Conservation (phyloP, 2,888 invertebrate genomes). For the Cheilosia urbana region DNA sequence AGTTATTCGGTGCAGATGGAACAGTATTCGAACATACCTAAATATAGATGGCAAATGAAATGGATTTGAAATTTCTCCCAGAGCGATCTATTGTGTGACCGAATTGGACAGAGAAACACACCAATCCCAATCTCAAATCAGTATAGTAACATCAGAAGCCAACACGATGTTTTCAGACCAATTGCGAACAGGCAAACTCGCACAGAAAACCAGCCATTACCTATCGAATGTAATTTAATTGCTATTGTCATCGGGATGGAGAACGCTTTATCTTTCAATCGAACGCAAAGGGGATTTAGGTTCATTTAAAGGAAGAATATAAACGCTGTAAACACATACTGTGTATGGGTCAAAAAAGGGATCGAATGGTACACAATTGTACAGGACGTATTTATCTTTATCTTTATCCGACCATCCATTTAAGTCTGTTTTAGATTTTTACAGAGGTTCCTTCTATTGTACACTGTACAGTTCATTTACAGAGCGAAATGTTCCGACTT, state of each 20-base stretch:
- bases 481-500: too few relatives aligned
- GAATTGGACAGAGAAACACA: constrained; percentile 10
- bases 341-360: neutral
- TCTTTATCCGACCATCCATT: too few relatives aligned
- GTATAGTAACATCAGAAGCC: constrained; percentile 24
- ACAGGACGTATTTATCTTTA: too few relatives aligned
- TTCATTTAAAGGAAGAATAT: neutral
- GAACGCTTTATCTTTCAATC: neutral
- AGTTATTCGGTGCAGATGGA: constrained; percentile 25
- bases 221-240: constrained; percentile 8
- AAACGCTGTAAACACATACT: neutral
- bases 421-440: too few relatives aligned
- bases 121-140: constrained; percentile 34
- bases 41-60: constrained; percentile 33
- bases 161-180: constrained; percentile 20
- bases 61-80: constrained; percentile 42
- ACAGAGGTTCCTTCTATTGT: too few relatives aligned
- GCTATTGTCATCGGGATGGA: constrained; percentile 10
- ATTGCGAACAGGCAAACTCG: neutral
- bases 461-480: too few relatives aligned
- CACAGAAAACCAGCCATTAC: neutral
- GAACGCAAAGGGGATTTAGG: neutral
- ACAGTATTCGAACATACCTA: constrained; percentile 29
- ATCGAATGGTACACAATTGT: neutral
- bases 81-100: constrained; percentile 14